Percentiles rank a stretch among this genome's conserved stretches.
Evolutionary conservation across 2,797 vertebrate genomes (phyloP).

Genomic region (Stomatorhinus walkeri): DNA sequence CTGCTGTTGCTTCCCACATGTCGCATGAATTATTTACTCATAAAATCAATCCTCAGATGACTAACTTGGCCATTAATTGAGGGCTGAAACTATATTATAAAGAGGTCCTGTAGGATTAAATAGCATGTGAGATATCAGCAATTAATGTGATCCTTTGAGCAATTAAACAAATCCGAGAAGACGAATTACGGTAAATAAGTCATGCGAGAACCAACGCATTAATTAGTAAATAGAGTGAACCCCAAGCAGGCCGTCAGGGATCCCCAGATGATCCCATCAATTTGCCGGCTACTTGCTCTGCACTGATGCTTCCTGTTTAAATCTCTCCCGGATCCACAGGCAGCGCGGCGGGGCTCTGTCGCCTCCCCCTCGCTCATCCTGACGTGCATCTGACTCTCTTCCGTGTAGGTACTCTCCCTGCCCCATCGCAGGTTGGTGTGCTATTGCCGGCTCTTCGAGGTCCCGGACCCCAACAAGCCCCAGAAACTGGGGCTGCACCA

Average conservation of each 20-base stretch:
- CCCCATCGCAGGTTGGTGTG: slow-evolving; percentile 91
- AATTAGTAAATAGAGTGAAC: slow-evolving; percentile 5
- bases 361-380: not conserved
- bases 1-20: not conserved
- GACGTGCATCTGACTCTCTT: not conserved
- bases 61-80: slow-evolving; percentile 9
- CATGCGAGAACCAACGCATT: slow-evolving; percentile 10
- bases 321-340: not conserved
- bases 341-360: no score
- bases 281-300: not conserved
- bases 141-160: slow-evolving; percentile 18
- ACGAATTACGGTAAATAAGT: slow-evolving; percentile 12
- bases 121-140: not conserved
- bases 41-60: slow-evolving; percentile 5
- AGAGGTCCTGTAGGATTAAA: slow-evolving; percentile 16
- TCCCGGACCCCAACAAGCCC: slow-evolving; percentile 92
- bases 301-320: not conserved
- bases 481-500: slow-evolving; percentile 93
- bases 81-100: slow-evolving; percentile 13
- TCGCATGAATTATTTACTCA: not conserved
- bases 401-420: slow-evolving; percentile 78
- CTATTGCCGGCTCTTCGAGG: slow-evolving; percentile 93
- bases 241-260: not conserved
- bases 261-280: not conserved
- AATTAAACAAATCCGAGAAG: slow-evolving; percentile 20